Evolutionary conservation across 2,797 vertebrate genomes (phyloP).

Genomic region (Hoplostethus mediterraneus): DNA sequence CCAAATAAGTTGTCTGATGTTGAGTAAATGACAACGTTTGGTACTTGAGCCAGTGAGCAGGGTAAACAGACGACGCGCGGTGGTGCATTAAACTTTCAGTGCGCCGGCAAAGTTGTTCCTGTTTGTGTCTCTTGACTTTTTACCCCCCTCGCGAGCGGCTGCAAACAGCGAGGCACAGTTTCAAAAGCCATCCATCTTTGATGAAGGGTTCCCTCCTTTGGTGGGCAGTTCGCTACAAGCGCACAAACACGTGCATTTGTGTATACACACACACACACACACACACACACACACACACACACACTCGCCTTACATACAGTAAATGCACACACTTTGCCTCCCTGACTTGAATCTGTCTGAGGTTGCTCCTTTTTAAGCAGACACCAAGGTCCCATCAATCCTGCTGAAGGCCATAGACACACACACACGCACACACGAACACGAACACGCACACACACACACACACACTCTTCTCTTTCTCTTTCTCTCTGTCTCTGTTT

Average conservation of each 20-base stretch:
- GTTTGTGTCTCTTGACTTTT: conserved; percentile 30
- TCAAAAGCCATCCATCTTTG: conserved; percentile 21
- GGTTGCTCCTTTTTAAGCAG: conserved; percentile 34
- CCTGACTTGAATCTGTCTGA: conserved; percentile 32
- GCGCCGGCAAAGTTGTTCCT: conserved; percentile 10
- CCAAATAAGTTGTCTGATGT: conserved; percentile 11
- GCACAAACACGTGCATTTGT: neutral
- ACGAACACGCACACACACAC: conserved; percentile 11
- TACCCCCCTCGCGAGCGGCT: neutral
- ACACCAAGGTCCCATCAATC: conserved; percentile 60
- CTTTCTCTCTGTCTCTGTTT: conserved; percentile 43
- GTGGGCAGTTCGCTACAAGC: neutral
- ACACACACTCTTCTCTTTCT: conserved; percentile 18
- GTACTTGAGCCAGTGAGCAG: conserved; percentile 26
- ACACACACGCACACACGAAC: conserved; percentile 8
- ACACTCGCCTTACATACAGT: neutral
- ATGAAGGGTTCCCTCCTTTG: neutral
- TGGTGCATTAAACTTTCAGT: conserved; percentile 53
- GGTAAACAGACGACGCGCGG: conserved; percentile 35
- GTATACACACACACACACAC: conserved; percentile 9
- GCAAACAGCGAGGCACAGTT: neutral
- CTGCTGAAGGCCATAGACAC: conserved; percentile 47
- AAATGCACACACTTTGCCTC: conserved; percentile 5
- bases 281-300: conserved; percentile 1
- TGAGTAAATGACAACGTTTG: conserved; percentile 38